A percentile compares a stretch with the other conserved stretches of the same genome.
Conservation (phyloP, 2,113 vertebrate genomes). For the Cephalopterus ornatus region DNA sequence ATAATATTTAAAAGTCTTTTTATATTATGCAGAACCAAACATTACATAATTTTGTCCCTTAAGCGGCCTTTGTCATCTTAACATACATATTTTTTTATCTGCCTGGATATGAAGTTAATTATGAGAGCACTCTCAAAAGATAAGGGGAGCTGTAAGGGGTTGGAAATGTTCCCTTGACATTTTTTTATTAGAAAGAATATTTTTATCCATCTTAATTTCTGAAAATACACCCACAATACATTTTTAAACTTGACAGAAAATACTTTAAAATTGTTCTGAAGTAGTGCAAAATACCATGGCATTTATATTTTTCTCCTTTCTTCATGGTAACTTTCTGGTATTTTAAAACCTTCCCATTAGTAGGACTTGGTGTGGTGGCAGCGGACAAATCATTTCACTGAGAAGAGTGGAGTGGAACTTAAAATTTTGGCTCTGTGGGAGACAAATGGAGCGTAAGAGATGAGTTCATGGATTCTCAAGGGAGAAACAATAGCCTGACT, state of each 20-base stretch:
- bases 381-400: not conserved
- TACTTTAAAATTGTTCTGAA: not conserved
- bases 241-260: not conserved
- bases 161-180: not conserved
- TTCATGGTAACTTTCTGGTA: not conserved
- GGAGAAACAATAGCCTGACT: not conserved
- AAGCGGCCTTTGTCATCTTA: not conserved
- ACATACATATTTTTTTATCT: not conserved
- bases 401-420: not conserved
- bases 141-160: not conserved
- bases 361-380: not conserved
- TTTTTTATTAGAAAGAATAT: not conserved
- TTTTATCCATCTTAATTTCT: not conserved
- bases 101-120: not conserved
- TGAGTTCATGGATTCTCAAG: not conserved
- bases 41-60: not conserved
- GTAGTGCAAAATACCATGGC: fast-evolving
- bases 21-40: not conserved
- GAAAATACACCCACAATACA: not conserved
- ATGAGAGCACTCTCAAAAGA: not conserved
- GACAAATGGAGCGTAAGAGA: not conserved
- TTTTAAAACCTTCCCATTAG: not conserved
- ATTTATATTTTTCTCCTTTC: not conserved
- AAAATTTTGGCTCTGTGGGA: not conserved
- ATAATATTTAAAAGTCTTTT: not conserved